Evolutionary conservation across 2,113 vertebrate genomes (phyloP).

Genomic region (Addax nasomaculatus): DNA sequence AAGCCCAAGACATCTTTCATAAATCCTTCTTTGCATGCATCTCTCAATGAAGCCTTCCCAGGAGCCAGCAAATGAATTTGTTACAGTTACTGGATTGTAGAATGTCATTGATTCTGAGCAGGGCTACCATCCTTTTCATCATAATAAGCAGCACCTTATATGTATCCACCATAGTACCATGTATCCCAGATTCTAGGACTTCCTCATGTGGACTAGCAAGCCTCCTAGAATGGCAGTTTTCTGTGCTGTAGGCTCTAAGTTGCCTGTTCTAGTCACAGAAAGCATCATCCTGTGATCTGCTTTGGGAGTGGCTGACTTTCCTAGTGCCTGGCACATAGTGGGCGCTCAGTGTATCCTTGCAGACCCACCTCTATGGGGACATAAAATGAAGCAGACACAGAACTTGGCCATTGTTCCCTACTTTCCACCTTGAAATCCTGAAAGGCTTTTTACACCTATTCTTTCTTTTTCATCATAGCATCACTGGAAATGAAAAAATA

Average conservation of each 20-base stretch:
- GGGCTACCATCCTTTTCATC: background rate
- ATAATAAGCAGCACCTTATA: too few relatives aligned
- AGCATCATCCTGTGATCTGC: background rate
- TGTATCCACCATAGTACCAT: rapidly evolving
- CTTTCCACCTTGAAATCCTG: background rate
- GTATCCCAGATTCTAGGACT: background rate
- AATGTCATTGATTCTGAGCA: background rate
- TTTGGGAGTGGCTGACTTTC: background rate
- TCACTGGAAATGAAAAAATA: background rate
- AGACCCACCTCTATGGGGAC: background rate
- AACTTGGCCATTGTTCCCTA: background rate
- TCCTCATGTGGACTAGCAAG: rapidly evolving
- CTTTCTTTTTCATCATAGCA: background rate
- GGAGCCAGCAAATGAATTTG: background rate
- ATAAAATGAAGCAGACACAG: background rate
- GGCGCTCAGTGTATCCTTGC: background rate
- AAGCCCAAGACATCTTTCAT: background rate
- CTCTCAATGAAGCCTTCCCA: background rate
- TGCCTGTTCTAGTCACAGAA: rapidly evolving
- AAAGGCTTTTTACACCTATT: background rate
- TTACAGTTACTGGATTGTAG: background rate
- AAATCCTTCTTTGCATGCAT: background rate
- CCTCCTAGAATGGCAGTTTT: background rate
- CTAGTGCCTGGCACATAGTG: background rate
- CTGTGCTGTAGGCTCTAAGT: rapidly evolving